Percentiles rank a stretch among this genome's conserved stretches.
These are phyloP conservation scores for Pheosia gnoma DNA, from an alignment of 2,888 invertebrate genomes.

Conservation along the genomic window DNA sequence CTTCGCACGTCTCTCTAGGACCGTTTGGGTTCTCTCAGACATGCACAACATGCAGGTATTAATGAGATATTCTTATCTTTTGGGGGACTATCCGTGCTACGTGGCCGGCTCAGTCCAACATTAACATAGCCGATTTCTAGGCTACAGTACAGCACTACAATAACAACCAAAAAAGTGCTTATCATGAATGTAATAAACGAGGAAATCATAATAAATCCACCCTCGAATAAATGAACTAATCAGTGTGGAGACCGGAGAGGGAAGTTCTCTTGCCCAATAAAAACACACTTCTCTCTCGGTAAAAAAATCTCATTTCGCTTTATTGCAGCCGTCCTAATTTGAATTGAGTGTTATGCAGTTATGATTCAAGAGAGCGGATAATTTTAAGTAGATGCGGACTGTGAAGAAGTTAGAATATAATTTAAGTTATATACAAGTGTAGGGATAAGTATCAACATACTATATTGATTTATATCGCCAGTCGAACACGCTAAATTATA, in stretches of 20 bases:
- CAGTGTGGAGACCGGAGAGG: constrained; percentile 60
- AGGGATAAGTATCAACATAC: too few species aligned
- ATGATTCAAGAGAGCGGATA: constrained; percentile 80
- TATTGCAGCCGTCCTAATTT: constrained; percentile 81
- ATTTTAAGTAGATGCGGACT: constrained; percentile 70
- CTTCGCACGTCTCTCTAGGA: too few species aligned
- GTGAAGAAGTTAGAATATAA: constrained; percentile 47
- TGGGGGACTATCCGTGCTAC: too few species aligned
- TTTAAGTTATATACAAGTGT: constrained; percentile 14
- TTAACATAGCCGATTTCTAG: not conserved
- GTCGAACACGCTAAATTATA: too few species aligned
- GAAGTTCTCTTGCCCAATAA: constrained; percentile 71
- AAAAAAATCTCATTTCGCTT: constrained; percentile 82
- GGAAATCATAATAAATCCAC: constrained; percentile 78
- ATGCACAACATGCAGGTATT: too few species aligned
- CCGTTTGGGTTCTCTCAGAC: too few species aligned
- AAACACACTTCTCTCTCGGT: constrained; percentile 77
- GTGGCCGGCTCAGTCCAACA: too few species aligned
- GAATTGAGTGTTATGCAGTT: constrained; percentile 83
- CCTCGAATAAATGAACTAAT: constrained; percentile 78
- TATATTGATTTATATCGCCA: too few species aligned
- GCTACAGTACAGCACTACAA: constrained; percentile 11
- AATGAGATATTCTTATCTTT: too few species aligned
- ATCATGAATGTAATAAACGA: constrained; percentile 61
- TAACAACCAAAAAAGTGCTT: constrained; percentile 44